phyloP scores from a whole-genome alignment of 2,797 vertebrate species.

The Acrossocheilus wenchowensis region DNA sequence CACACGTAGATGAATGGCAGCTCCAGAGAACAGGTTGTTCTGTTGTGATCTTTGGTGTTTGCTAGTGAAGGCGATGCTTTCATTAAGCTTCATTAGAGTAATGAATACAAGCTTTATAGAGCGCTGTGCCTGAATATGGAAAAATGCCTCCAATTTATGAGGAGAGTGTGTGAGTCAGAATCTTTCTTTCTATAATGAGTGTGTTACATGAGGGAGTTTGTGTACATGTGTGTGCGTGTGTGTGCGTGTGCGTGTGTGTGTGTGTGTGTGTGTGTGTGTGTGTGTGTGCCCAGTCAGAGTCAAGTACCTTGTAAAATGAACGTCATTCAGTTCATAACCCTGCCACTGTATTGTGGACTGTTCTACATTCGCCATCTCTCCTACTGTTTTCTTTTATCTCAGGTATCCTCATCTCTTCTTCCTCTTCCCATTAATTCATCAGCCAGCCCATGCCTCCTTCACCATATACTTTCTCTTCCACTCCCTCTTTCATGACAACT shows the following conservation, averaged over 20 bases:
- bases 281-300: not conserved
- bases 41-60: conserved; percentile 54
- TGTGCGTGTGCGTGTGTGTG: conserved; percentile 38
- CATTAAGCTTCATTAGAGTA: conserved; percentile 62
- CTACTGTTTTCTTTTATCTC: conserved; percentile 11
- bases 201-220: conserved; percentile 1
- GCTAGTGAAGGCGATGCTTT: conserved; percentile 47
- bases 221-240: not conserved
- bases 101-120: conserved; percentile 56
- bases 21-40: conserved; percentile 47
- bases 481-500: conserved; percentile 15
- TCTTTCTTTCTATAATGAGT: conserved; percentile 39
- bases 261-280: conserved; percentile 1
- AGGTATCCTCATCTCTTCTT: conserved; percentile 8
- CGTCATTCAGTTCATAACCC: conserved; percentile 23
- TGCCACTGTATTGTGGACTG: not conserved
- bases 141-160: conserved; percentile 54
- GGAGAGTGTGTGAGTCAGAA: conserved; percentile 35
- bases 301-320: conserved; percentile 2
- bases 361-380: not conserved
- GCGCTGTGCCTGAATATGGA: conserved; percentile 49
- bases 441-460: not conserved
- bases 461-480: conserved; percentile 4
- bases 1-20: not conserved
- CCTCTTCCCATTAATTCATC: conserved; percentile 5